Base-by-base conservation (phyloP, 2,888 invertebrate genomes). In the Noctua pronuba region DNA sequence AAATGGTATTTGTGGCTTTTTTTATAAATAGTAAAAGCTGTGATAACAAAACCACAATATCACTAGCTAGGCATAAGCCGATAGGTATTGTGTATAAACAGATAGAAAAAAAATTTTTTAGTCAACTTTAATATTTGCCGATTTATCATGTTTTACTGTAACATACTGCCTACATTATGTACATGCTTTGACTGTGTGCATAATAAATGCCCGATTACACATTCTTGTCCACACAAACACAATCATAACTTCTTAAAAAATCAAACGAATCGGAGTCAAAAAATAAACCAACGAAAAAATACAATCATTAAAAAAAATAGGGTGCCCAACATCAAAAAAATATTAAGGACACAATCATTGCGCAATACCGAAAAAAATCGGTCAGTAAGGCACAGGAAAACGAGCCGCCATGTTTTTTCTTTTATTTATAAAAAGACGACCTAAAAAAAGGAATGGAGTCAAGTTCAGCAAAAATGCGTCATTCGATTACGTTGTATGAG, bases 381-480 rank as follows among this genome's bases (percentile, higher is more conserved):
- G 88, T 85, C 88, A 88, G 73, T 73, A 80, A 64, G 73, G 24
- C 85, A 85, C 86, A 75, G 88, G 82, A 80, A 79, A 86, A 75
- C 74, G 79, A 74, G 62, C 2, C 81, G 55, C 6, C 38, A 73
- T 41, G 31, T 76, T 73, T 52, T 80, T 86, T 85, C 83, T 89
- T 89, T 88, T 88, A 87, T 89, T 89, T 88, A 83, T 86, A 87
- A 83, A 80, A 84, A 79, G 83, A 81, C 89, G 91, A 89, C 91
- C 92, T 88, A 91, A 92, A 94, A 94, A 92, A 89, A 91, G 79
- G 77, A 91, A 91, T 75, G 84, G 83, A 95, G 95, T 93, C 95
- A 95, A 95, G 95, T 95, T 95, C 95, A 92, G 84, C 86, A 90
- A 89, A 88, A 89, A 85, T 89, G 89, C 90, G 90, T 92, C 91